These are phyloP conservation scores for Leucopsar rothschildi DNA, from an alignment of 2,113 vertebrate genomes.

Conservation along the genomic window DNA sequence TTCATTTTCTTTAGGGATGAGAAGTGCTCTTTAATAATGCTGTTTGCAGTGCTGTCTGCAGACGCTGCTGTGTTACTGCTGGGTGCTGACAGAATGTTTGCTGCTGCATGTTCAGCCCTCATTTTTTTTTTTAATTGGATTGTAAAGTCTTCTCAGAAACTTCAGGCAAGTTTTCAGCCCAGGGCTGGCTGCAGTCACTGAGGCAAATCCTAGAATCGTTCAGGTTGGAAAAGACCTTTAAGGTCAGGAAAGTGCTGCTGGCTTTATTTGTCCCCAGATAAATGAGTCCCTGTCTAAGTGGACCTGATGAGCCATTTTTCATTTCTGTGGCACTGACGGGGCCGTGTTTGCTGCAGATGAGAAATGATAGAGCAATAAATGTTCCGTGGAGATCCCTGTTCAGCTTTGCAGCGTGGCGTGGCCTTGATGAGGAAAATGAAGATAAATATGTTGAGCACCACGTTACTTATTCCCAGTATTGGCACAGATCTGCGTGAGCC, in stretches of 20 bases:
- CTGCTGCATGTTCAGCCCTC: not conserved
- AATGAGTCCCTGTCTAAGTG: not conserved
- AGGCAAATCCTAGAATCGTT: not conserved
- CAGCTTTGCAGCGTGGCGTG: not conserved
- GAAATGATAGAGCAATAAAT: not conserved
- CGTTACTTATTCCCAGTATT: not conserved
- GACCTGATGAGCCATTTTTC: slow-evolving; percentile 14
- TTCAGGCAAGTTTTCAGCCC: not conserved
- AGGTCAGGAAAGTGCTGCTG: not conserved
- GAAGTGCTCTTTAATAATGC: not conserved
- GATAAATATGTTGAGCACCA: not conserved
- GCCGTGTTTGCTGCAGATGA: not conserved
- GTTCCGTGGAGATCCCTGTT: not conserved
- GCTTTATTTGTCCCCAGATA: not conserved
- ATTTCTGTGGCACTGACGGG: not conserved
- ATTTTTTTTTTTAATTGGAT: not conserved
- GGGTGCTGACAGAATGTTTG: not conserved
- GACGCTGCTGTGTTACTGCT: not conserved
- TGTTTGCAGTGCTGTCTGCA: not conserved
- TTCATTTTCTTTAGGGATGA: not conserved
- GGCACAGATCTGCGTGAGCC: not conserved
- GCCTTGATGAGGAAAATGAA: slow-evolving; percentile 40
- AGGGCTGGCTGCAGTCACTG: not conserved
- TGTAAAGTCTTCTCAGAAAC: not conserved
- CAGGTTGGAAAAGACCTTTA: not conserved